Conservation (phyloP, 2,797 vertebrate species). For the Streptopelia turtur region DNA sequence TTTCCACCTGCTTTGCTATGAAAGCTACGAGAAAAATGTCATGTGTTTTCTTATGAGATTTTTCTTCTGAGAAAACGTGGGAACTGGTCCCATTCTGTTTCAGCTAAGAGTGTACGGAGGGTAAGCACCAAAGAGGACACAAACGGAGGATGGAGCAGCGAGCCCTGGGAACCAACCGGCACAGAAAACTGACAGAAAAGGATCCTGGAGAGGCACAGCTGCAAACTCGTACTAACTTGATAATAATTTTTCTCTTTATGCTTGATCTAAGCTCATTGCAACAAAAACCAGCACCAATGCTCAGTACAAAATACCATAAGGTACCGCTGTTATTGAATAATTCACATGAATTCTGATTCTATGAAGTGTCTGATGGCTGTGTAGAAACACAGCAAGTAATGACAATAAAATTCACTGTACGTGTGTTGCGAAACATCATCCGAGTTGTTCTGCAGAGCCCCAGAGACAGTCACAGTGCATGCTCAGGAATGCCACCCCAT, state of each 20-base stretch:
- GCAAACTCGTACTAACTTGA: background rate
- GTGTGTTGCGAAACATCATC: fast-evolving
- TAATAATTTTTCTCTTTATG: background rate
- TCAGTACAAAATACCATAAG: background rate
- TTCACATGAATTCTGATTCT: background rate
- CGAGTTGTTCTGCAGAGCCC: background rate
- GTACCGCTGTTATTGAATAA: background rate
- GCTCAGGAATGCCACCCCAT: background rate
- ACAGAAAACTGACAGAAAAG: background rate
- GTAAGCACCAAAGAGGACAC: background rate
- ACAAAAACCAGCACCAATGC: background rate
- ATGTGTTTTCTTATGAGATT: background rate
- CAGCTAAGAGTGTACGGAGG: fast-evolving
- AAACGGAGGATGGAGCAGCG: background rate
- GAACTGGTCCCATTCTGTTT: background rate
- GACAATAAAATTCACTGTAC: background rate
- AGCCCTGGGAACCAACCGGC: background rate
- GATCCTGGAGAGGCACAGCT: fast-evolving
- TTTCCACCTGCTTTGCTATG: background rate
- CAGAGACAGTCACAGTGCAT: background rate
- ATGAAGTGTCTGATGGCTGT: background rate
- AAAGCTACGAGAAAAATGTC: conserved; percentile 15
- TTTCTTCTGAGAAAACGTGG: background rate
- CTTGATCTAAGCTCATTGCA: background rate
- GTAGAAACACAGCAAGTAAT: background rate